Conservation (phyloP, 2,113 vertebrate genomes). For the Perca flavescens region DNA sequence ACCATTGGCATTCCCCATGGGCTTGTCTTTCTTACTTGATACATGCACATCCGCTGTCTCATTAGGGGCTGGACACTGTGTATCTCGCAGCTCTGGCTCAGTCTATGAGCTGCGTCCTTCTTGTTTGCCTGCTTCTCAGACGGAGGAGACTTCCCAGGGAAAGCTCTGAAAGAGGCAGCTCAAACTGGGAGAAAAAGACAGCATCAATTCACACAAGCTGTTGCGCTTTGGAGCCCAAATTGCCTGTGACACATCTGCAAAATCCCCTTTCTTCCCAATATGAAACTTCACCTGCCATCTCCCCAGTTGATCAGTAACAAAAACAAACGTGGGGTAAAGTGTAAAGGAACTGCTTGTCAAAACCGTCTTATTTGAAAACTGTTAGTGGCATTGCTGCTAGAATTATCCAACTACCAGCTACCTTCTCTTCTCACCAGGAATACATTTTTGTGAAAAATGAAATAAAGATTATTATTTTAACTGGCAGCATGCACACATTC, state of each 20-base stretch:
- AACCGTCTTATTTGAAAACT: conserved; percentile 6
- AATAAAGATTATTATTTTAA: conserved; percentile 46
- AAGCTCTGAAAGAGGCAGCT: conserved; percentile 16
- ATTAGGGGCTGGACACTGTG: conserved; percentile 32
- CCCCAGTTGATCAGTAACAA: conserved; percentile 22
- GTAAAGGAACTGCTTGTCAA: conserved; percentile 10
- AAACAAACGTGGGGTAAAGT: conserved; percentile 18
- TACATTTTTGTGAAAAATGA: conserved; percentile 31
- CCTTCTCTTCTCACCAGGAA: conserved; percentile 26
- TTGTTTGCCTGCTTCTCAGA: conserved; percentile 39
- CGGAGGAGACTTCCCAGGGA: conserved; percentile 11
- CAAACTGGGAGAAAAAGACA: conserved; percentile 37
- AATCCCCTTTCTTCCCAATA: conserved; percentile 51
- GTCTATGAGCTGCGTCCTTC: conserved; percentile 35
- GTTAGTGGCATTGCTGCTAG: conserved; percentile 27
- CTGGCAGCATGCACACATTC: conserved; percentile 13
- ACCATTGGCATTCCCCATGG: not conserved
- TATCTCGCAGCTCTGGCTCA: conserved; percentile 36
- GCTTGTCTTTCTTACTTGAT: conserved; percentile 14
- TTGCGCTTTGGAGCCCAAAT: conserved; percentile 54
- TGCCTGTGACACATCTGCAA: conserved; percentile 45
- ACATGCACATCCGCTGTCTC: conserved; percentile 12
- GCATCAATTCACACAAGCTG: conserved; percentile 45
- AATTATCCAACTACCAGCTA: conserved; percentile 32
- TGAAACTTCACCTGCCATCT: conserved; percentile 46